Evolutionary conservation across 2,113 vertebrate species (phyloP).

Genomic region (Elgaria multicarinata): DNA sequence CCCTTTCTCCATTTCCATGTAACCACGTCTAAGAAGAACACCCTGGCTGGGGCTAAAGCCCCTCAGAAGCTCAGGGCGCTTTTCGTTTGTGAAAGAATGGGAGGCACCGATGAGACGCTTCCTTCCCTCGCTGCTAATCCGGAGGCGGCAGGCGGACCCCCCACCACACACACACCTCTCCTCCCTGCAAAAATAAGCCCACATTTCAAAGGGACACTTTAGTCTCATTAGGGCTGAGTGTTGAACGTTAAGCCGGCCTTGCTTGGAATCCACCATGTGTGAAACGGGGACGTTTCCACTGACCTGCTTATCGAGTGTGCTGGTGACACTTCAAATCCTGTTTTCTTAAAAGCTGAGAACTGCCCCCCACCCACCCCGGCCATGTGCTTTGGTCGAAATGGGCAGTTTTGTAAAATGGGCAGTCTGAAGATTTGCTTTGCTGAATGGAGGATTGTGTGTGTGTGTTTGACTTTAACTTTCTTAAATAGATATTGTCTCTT

Average conservation of each 20-base stretch:
- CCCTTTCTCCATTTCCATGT: neutral
- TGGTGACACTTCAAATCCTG: neutral
- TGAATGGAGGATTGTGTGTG: no score
- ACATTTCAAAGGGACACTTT: neutral
- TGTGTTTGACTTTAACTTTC: no score
- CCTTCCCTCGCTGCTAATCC: neutral
- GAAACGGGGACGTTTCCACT: accelerated
- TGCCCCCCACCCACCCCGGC: no score
- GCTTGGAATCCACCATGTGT: neutral
- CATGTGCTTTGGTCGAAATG: no score
- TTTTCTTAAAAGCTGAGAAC: no score
- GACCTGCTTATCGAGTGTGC: neutral
- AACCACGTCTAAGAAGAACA: neutral
- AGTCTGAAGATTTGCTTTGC: no score
- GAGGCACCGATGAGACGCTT: neutral
- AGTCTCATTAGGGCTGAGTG: neutral
- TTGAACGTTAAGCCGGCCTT: neutral
- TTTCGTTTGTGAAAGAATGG: neutral
- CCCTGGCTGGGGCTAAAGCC: neutral
- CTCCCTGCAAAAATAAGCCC: neutral
- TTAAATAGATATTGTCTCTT: no score
- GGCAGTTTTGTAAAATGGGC: no score
- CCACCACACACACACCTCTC: no score
- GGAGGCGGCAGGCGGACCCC: neutral
- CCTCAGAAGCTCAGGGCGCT: no score